Evolutionary conservation across 2,888 invertebrate genomes (phyloP).

Genomic region (Oxytorus armatus): DNA sequence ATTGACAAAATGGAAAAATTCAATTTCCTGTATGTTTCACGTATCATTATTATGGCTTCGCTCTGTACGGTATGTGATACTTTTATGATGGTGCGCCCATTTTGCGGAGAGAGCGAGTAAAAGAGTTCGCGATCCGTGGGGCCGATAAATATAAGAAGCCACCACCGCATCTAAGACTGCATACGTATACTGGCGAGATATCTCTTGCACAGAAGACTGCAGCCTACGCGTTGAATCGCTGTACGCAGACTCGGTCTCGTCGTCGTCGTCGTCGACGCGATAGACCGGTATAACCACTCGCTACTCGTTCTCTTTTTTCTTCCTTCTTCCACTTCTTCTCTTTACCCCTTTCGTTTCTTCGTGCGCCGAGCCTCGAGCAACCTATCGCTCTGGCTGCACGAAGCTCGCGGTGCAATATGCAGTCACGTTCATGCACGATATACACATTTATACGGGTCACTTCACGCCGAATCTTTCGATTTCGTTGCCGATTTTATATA

Average conservation of each 20-base stretch:
- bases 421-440: slow-evolving; percentile 37
- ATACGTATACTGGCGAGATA: slow-evolving; percentile 48
- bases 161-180: slow-evolving; percentile 55
- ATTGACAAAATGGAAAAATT: no score
- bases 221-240: slow-evolving; percentile 56
- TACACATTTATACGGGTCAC: background rate
- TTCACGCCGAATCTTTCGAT: background rate
- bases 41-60: slow-evolving; percentile 42
- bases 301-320: slow-evolving; percentile 41
- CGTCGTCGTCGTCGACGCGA: slow-evolving; percentile 58
- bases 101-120: slow-evolving; percentile 15
- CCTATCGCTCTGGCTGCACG: slow-evolving; percentile 52
- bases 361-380: slow-evolving; percentile 31
- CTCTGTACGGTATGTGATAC: slow-evolving; percentile 45
- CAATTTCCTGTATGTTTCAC: no score
- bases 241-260: slow-evolving; percentile 40
- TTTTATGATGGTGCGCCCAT: slow-evolving; percentile 51
- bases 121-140: slow-evolving; percentile 56
- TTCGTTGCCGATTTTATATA: no score
- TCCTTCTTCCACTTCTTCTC: slow-evolving; percentile 29
- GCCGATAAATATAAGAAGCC: slow-evolving; percentile 67
- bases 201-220: slow-evolving; percentile 55
- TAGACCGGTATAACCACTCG: slow-evolving; percentile 69
- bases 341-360: slow-evolving; percentile 24
- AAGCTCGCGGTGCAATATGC: slow-evolving; percentile 57